phyloP scores from a whole-genome alignment of 2,113 vertebrate species.

The Junco hyemalis region DNA sequence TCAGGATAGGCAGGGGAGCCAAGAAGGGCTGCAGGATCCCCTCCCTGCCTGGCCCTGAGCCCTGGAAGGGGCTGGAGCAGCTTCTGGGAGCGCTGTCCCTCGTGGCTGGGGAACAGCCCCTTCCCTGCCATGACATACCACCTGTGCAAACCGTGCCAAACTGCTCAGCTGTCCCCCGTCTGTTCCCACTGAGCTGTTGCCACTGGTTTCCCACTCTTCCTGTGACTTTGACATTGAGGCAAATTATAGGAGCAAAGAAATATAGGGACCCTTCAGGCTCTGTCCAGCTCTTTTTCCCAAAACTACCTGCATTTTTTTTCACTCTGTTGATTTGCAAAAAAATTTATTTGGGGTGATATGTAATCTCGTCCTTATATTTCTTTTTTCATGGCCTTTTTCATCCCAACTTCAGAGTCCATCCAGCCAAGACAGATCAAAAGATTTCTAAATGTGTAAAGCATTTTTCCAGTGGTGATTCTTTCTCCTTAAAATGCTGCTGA shows the following conservation, averaged over 20 bases:
- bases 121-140: not conserved
- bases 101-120: fast-evolving
- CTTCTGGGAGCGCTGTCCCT: fast-evolving
- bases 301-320: not conserved
- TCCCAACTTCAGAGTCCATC: not conserved
- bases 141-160: not conserved
- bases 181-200: not conserved
- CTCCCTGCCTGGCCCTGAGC: not conserved
- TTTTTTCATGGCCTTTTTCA: not conserved
- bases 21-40: not conserved
- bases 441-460: not conserved
- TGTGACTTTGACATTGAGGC: not conserved
- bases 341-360: not conserved
- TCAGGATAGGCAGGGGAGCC: not conserved
- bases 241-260: not conserved
- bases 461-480: not conserved
- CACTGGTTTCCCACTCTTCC: not conserved
- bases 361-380: not conserved
- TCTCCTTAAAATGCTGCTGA: not conserved
- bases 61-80: not conserved
- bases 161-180: not conserved
- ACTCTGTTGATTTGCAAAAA: not conserved
- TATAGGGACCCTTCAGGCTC: fast-evolving
- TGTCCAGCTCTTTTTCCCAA: not conserved
- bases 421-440: not conserved